Evolutionary conservation across 2,113 vertebrate species (phyloP).

Genomic region (Notothenia rossii): DNA sequence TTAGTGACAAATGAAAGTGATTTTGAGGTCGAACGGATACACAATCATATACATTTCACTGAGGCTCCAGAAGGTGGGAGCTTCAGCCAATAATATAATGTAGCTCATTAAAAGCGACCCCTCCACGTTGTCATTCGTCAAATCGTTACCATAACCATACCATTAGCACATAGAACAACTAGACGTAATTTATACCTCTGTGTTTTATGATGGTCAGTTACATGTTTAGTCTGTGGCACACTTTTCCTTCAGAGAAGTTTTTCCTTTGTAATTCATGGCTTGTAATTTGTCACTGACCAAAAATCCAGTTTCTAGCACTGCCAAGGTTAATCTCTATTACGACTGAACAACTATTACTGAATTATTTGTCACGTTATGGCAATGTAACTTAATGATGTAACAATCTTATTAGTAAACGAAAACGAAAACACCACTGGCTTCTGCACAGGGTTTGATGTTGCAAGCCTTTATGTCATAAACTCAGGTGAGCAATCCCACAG

Average conservation of each 20-base stretch:
- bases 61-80: neutral
- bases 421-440: constrained; percentile 9
- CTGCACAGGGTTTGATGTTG: constrained; percentile 29
- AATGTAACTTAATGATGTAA: constrained; percentile 24
- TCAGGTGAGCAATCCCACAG: constrained; percentile 51
- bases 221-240: neutral
- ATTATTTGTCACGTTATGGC: neutral
- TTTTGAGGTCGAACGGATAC: too few species aligned
- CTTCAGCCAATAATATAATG: neutral
- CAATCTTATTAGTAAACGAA: constrained; percentile 7
- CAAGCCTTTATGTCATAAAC: constrained; percentile 57
- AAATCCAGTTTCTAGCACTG: neutral
- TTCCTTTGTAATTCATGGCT: neutral
- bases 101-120: neutral
- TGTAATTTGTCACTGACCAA: neutral
- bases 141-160: too few species aligned
- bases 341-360: neutral
- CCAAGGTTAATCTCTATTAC: neutral
- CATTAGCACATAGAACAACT: too few species aligned
- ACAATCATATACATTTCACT: too few species aligned
- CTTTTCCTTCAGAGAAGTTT: neutral
- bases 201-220: too few species aligned
- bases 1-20: too few species aligned
- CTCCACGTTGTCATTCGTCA: too few species aligned
- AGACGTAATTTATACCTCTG: too few species aligned